Evolutionary conservation across 2,888 invertebrate species (phyloP).

Genomic region (Leptarthrus brevirostris): DNA sequence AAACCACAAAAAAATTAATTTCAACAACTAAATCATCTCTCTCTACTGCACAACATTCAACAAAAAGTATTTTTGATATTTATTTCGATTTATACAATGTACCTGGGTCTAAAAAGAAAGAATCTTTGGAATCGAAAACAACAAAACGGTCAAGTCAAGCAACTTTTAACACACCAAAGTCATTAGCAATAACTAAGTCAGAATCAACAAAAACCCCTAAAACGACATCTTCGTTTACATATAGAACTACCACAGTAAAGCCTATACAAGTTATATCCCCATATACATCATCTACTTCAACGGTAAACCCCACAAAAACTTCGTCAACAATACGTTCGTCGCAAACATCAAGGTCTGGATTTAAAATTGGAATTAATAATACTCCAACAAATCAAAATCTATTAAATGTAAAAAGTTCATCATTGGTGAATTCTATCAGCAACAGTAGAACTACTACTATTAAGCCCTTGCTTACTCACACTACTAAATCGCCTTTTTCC

Average conservation of each 20-base stretch:
- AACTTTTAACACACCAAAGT: not conserved
- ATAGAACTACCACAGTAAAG: not conserved
- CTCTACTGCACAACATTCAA: not conserved
- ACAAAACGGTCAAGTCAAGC: not conserved
- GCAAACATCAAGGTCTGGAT: no score
- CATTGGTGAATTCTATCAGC: no score
- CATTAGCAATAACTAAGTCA: not conserved
- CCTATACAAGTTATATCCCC: no score
- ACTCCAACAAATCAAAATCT: not conserved
- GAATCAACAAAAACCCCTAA: not conserved
- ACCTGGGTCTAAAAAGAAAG: not conserved
- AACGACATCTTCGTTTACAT: not conserved
- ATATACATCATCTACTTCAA: no score
- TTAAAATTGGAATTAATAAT: not conserved
- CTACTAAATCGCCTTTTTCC: not conserved
- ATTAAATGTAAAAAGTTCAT: not conserved
- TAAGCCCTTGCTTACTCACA: not conserved
- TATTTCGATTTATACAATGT: conserved; percentile 46
- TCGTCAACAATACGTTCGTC: no score
- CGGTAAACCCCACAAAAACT: no score
- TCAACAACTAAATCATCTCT: not conserved
- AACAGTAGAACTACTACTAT: conserved; percentile 17
- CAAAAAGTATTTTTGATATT: conserved; percentile 43
- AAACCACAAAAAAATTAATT: not conserved
- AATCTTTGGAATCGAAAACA: not conserved